Evolutionary conservation across 2,797 vertebrate genomes (phyloP), one percentile per base, ranked within the genome.

Genomic region (Cryptoprocta ferox): DNA sequence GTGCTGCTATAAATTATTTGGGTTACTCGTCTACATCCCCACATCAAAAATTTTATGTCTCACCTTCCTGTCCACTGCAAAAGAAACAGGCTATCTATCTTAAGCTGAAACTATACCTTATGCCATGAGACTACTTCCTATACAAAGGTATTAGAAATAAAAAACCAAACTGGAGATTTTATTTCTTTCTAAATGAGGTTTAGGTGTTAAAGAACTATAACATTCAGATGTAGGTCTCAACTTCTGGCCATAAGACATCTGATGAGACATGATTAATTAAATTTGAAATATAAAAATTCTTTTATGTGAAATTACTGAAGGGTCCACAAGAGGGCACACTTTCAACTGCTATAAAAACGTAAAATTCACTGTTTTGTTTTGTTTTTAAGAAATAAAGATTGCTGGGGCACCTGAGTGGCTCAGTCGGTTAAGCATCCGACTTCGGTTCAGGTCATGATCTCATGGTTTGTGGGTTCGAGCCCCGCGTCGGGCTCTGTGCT

Each of bases 271-370:
- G 95, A 90, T 42, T 80, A 26, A 82, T 87, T 89, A 75, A 83
- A 79, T 82, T 16, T 95, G 45, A 91, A 70, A 86, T 90, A 8
- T 37, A 68, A 92, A 97, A 97, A 84, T n/a, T n/a, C 13, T 71
- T 91, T 86, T 66, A 78, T n/a, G 32, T 89, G 71, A 92, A 92
- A 83, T 96, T 92, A 89, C 16, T 75, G 2, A 94, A 68, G 10
- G 80, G 66, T 75, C 95, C 98, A 98, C 97, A 97, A 97, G 98
- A 98, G 97, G 97, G 97, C 97, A 96, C 76, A 95, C 94, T 97
- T 97, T 96, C 86, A 96, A 96, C 35, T 92, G 48, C 7, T 94
- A 24, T 65, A 92, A 94, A 93, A 80, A 59, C n/a, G 56, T 89
- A 45, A 75, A 75, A 75, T 75, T 75, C 28, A 45, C 26, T 73